Evolutionary conservation across 2,113 vertebrate genomes (phyloP), one percentile per base, ranked within the genome.

Genomic region (Podarcis raffonei): DNA sequence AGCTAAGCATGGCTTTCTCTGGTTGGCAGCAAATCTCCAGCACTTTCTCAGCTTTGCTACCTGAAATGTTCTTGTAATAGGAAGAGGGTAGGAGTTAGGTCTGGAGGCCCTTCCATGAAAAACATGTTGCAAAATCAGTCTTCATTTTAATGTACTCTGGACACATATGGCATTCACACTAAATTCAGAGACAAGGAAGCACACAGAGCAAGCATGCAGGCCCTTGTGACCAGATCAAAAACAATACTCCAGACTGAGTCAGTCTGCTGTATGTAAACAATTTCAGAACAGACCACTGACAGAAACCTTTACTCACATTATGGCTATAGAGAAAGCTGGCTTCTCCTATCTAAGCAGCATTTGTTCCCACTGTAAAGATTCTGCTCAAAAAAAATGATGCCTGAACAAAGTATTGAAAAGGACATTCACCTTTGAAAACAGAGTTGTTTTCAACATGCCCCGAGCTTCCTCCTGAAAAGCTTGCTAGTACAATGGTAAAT

Each of bases 331-430:
- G 42, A 48, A 48, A 48, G 42, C 42, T 48, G 42, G 42, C 42
- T 48, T 48, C 42, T 48, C 8, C 42, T 48, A 48, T 48, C 42
- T 48, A 48, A 48, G 42, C 42, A 48, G 42, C 42, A 48, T 48
- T 48, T 48, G 42, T 48, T 48, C 8, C 8, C 42, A 48, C 42
- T 48, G 8, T 48, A 48, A 48, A 48, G 42, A 48, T 48, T 66
- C 68, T 78, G 83, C 59, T 69, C 5, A 48, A 48, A 83, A 79
- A 91, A 35, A 87, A 93, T 86, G 42, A 2, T 5, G 48, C 74
- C 79, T 69, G 87, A 90, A 84, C 71, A 88, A 91, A 87, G 80
- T 91, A 39, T 80, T 42, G 42, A 76, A 0, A 75, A 75, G 88
- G 69, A 88, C 7, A 48, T 81, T 48, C 0, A 71, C 59, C 13